A percentile compares a stretch with the other conserved stretches of the same genome.
Evolutionary conservation across 2,888 invertebrate genomes (phyloP).

Genomic region (Drosophila buzzatii): DNA sequence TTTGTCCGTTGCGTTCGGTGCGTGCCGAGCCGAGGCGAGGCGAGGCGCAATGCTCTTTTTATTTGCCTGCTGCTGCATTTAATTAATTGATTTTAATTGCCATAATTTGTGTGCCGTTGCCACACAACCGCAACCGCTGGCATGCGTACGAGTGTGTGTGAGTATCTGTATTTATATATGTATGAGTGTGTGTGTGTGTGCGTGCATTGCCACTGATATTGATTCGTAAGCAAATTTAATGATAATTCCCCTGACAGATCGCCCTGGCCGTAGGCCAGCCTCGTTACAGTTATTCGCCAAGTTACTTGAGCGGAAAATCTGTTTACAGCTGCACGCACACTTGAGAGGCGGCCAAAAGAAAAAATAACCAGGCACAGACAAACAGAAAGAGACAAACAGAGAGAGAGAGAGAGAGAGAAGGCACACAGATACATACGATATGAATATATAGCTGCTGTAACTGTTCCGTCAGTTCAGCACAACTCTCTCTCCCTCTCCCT

Average conservation of each 20-base stretch:
- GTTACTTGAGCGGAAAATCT: constrained; percentile 79
- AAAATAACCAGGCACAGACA: constrained; percentile 21
- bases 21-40: neutral
- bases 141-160: constrained; percentile 39
- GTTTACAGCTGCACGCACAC: constrained; percentile 82
- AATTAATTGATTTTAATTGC: constrained; percentile 83
- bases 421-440: constrained; percentile 22
- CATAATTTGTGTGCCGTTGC: constrained; percentile 82
- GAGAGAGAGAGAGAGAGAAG: no score
- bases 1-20: constrained; percentile 44
- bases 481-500: neutral
- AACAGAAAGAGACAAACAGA: no score
- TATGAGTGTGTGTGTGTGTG: constrained; percentile 24
- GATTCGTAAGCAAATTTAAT: constrained; percentile 79
- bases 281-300: constrained; percentile 78
- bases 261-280: constrained; percentile 28
- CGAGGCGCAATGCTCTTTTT: constrained; percentile 53
- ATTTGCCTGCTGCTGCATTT: constrained; percentile 73
- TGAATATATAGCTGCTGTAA: constrained; percentile 27
- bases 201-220: constrained; percentile 70
- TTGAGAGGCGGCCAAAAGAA: constrained; percentile 54
- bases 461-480: constrained; percentile 11
- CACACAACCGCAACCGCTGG: constrained; percentile 75
- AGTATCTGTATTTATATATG: no score
- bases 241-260: constrained; percentile 58